Evolutionary conservation across 1,140 invertebrate species (phyloP).

Genomic region (Berghia stephanieae): DNA sequence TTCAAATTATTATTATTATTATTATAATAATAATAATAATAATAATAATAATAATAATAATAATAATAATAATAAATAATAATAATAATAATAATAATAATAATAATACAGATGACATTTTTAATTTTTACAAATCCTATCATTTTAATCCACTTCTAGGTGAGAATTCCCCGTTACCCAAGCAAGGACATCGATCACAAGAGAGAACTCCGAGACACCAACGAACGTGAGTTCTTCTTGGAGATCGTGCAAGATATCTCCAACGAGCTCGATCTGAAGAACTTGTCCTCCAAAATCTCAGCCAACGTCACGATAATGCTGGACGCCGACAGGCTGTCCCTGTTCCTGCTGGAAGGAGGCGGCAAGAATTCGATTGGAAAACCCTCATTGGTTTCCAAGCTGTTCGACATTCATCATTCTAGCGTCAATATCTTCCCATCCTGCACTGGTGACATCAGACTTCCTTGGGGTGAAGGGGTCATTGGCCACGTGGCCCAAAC

Average conservation of each 20-base stretch:
- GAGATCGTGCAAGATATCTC: constrained; percentile 97
- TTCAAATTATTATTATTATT: no score
- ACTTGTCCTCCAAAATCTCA: constrained; percentile 94
- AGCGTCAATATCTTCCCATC: constrained; percentile 78
- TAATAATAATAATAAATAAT: no score
- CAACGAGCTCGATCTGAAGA: constrained; percentile 91
- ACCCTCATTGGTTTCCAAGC: constrained; percentile 83
- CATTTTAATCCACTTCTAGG: no score
- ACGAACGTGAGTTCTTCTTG: constrained; percentile 93
- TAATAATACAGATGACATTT: no score
- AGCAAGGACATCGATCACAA: constrained; percentile 60
- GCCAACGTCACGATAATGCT: constrained; percentile 92
- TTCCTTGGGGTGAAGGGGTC: constrained; percentile 82
- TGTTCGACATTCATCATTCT: constrained; percentile 84
- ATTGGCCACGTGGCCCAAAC: constrained; percentile 92
- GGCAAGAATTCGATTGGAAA: constrained; percentile 71
- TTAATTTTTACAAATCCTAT: no score
- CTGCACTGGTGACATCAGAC: constrained; percentile 62
- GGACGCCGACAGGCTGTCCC: constrained; percentile 88
- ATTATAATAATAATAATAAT: no score
- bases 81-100: no score
- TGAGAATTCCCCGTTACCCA: constrained; percentile 54
- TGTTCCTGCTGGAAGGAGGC: constrained; percentile 86
- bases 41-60: no score
- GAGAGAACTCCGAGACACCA: constrained; percentile 72